These are phyloP conservation scores for Tachina lurida DNA, from an alignment of 2,888 invertebrate genomes.

Conservation along the genomic window DNA sequence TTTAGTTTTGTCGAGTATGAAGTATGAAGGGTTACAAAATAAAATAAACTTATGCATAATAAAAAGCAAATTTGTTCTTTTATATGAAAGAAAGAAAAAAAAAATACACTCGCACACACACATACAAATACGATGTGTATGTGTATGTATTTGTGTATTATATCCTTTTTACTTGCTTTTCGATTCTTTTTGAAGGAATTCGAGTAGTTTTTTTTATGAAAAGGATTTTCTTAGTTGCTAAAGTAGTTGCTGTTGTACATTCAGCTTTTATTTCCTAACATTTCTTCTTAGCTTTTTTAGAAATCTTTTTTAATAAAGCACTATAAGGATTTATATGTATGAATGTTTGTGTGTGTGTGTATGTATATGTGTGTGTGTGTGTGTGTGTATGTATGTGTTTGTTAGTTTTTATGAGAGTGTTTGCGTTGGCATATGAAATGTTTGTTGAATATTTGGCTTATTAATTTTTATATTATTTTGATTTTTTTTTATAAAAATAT, in stretches of 20 bases:
- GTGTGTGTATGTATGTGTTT: not conserved
- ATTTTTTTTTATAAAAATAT: constrained; percentile 33
- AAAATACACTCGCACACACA: not conserved
- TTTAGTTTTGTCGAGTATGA: constrained; percentile 57
- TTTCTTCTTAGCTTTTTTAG: constrained; percentile 45
- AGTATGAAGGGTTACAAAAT: constrained; percentile 69
- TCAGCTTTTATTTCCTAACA: constrained; percentile 55
- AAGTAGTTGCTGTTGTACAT: constrained; percentile 13
- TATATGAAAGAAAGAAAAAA: constrained; percentile 39
- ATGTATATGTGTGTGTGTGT: not conserved
- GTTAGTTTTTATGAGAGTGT: constrained; percentile 1
- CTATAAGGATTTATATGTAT: constrained; percentile 30
- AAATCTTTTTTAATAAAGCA: constrained; percentile 68
- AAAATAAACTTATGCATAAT: constrained; percentile 49
- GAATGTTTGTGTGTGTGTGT: not conserved
- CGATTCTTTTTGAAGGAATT: constrained; percentile 64
- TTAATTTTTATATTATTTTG: constrained; percentile 66
- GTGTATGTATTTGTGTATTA: constrained; percentile 33
- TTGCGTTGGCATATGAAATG: constrained; percentile 50
- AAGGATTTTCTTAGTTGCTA: constrained; percentile 63
- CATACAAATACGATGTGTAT: not conserved
- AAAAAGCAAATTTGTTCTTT: constrained; percentile 66
- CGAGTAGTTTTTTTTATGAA: constrained; percentile 65
- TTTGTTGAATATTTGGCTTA: constrained; percentile 70
- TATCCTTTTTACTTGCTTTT: constrained; percentile 35